Percentiles rank a stretch among this genome's conserved stretches.
Evolutionary conservation across 2,797 vertebrate genomes (phyloP).

Genomic region (Nyctalus aviator): DNA sequence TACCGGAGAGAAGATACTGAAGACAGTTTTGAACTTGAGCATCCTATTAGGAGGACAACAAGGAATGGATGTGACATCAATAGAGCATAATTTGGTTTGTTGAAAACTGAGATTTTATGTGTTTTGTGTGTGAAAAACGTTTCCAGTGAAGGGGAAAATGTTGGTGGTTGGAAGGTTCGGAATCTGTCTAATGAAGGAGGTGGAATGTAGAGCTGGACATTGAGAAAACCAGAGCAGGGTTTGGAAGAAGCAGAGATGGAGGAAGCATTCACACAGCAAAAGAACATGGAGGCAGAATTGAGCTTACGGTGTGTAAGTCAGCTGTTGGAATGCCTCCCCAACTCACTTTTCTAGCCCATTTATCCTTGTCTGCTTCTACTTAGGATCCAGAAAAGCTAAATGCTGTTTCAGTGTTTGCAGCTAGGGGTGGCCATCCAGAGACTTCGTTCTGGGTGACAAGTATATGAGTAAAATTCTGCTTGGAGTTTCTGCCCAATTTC

Average conservation of each 20-base stretch:
- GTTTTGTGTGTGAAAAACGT: neutral
- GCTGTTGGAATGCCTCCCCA: neutral
- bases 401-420: neutral
- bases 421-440: neutral
- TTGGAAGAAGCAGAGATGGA: neutral
- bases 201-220: neutral
- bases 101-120: neutral
- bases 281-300: neutral
- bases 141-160: conserved; percentile 7
- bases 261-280: neutral
- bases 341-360: neutral
- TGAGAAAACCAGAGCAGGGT: neutral
- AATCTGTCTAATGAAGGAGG: neutral
- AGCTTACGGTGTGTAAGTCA: neutral
- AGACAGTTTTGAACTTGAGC: neutral
- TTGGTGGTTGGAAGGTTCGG: neutral
- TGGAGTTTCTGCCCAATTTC: neutral
- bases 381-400: neutral
- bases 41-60: neutral
- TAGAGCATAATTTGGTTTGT: neutral
- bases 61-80: neutral
- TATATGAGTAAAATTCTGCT: neutral
- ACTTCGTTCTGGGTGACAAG: neutral
- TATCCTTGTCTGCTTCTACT: neutral
- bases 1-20: neutral